Conservation (phyloP, 2,797 vertebrate species). For the Brachyrhaphis roseni region DNA sequence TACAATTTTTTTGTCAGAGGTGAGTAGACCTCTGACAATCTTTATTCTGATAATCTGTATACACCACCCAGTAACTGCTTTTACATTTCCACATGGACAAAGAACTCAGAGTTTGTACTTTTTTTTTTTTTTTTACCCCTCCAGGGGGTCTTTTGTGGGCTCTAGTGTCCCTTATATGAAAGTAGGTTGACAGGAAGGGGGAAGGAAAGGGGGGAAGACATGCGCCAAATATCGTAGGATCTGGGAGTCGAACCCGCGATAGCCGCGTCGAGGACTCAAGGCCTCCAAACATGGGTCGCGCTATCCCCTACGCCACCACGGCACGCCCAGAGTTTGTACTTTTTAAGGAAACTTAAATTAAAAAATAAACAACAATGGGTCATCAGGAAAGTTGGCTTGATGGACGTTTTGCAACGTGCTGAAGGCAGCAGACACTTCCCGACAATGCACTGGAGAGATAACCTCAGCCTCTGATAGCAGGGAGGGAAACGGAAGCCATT, state of each 20-base stretch:
- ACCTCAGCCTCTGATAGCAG: slow-evolving; percentile 59
- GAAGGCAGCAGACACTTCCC: slow-evolving; percentile 71
- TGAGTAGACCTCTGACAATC: neutral
- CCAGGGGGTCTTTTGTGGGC: too few species aligned
- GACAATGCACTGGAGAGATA: slow-evolving; percentile 74
- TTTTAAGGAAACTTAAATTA: slow-evolving; percentile 34
- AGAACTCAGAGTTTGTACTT: slow-evolving; percentile 13
- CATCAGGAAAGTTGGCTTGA: slow-evolving; percentile 55
- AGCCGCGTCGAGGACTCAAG: too few species aligned
- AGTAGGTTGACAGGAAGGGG: too few species aligned
- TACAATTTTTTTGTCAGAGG: neutral
- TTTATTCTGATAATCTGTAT: neutral
- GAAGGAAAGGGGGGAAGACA: too few species aligned
- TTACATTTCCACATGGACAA: neutral
- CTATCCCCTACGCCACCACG: too few species aligned
- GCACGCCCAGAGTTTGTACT: slow-evolving; percentile 20
- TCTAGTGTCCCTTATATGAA: too few species aligned
- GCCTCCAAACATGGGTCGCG: too few species aligned
- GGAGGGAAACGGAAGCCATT: slow-evolving; percentile 78
- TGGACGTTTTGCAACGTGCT: slow-evolving; percentile 49
- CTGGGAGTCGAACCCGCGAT: too few species aligned
- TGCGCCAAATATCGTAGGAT: too few species aligned
- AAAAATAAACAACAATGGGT: slow-evolving; percentile 56
- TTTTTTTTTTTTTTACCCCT: too few species aligned
- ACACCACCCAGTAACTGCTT: neutral